These are phyloP conservation scores for Deladenus siricidicola DNA, from an alignment of 2,888 invertebrate species.

Conservation along the genomic window DNA sequence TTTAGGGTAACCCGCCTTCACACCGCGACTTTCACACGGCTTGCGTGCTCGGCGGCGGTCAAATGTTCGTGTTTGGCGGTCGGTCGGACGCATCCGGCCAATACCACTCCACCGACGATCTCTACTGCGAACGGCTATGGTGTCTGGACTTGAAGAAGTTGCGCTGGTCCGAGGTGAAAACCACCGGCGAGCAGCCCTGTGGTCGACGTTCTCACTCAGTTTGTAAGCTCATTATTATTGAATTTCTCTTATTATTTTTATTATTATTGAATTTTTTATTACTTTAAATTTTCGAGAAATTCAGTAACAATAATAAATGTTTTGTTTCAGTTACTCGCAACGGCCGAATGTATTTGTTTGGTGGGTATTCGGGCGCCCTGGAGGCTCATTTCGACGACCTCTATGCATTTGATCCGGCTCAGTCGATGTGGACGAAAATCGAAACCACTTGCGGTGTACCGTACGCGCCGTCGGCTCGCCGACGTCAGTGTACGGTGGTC, in stretches of 20 bases:
- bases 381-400: slow-evolving; percentile 76
- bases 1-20: slow-evolving; percentile 64
- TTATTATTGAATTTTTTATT: neutral
- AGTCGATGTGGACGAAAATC: slow-evolving; percentile 59
- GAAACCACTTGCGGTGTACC: slow-evolving; percentile 50
- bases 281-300: too few relatives aligned
- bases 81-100: slow-evolving; percentile 68
- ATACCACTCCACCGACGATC: slow-evolving; percentile 59
- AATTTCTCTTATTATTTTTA: neutral
- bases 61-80: slow-evolving; percentile 84
- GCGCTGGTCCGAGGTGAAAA: slow-evolving; percentile 64
- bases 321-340: slow-evolving; percentile 66
- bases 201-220: slow-evolving; percentile 84
- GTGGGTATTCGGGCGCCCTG: slow-evolving; percentile 73
- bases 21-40: slow-evolving; percentile 83
- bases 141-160: slow-evolving; percentile 65
- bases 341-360: slow-evolving; percentile 75
- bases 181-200: slow-evolving; percentile 63
- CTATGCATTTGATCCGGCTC: slow-evolving; percentile 63
- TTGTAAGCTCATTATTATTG: slow-evolving; percentile 60
- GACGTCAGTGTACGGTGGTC: slow-evolving; percentile 70
- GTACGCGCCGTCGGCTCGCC: slow-evolving; percentile 54
- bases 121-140: slow-evolving; percentile 61
- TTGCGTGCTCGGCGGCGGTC: slow-evolving; percentile 66
- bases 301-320: neutral